Conservation (phyloP, 2,113 vertebrate species). For the Nasalis larvatus region DNA sequence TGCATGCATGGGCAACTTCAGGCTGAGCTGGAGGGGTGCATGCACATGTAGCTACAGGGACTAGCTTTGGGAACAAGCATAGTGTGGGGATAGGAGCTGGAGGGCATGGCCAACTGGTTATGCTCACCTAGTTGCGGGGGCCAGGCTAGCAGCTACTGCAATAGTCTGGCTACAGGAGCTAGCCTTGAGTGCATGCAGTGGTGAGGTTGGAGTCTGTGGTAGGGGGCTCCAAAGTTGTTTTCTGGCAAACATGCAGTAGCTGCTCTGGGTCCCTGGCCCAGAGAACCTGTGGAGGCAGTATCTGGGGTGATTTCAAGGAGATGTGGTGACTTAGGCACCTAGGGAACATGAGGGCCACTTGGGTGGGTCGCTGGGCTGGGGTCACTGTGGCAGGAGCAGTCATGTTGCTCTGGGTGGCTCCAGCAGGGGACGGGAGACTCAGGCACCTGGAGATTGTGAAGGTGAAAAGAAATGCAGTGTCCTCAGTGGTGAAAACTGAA, state of each 20-base stretch:
- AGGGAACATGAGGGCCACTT: neutral
- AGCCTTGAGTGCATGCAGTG: no score
- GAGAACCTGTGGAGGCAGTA: neutral
- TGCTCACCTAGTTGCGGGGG: neutral
- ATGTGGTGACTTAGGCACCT: neutral
- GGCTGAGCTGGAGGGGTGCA: neutral
- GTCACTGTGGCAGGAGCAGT: neutral
- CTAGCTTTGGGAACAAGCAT: neutral
- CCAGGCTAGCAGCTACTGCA: neutral
- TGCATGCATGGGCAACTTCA: neutral
- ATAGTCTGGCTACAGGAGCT: neutral
- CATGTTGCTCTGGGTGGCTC: neutral
- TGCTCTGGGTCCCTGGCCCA: neutral
- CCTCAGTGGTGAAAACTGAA: neutral
- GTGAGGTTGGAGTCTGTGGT: no score
- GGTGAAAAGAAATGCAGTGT: neutral
- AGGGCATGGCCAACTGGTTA: neutral
- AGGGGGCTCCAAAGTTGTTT: neutral
- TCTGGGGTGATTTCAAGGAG: neutral
- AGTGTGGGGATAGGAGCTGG: no score
- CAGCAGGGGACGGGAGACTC: no score
- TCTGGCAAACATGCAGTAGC: neutral
- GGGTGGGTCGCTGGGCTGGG: neutral
- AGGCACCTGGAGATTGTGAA: neutral
- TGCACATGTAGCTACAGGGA: neutral